Evolutionary conservation across 2,888 invertebrate species (phyloP).

Genomic region (Lithosia quadra): DNA sequence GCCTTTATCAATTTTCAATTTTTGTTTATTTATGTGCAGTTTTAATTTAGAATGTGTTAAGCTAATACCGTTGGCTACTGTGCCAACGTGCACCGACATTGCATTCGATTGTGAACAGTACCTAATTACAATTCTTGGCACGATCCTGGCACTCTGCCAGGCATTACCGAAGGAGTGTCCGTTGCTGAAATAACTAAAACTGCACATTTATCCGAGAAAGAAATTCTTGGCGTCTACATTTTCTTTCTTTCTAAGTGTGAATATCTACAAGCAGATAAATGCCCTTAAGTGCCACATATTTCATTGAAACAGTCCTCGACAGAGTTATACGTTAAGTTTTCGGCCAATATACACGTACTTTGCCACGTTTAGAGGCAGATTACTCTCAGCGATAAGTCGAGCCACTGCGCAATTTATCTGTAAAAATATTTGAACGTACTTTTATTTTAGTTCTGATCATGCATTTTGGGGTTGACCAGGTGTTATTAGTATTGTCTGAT

Average conservation of each 20-base stretch:
- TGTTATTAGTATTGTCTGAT: too few species aligned
- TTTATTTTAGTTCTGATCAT: too few species aligned
- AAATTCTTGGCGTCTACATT: neutral
- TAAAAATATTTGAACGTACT: neutral
- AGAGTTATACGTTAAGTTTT: neutral
- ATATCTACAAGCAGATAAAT: constrained; percentile 2
- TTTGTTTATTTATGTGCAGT: too few species aligned
- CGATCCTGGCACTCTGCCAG: neutral
- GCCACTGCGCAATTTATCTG: neutral
- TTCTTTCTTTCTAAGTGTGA: neutral
- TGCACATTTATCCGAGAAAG: neutral
- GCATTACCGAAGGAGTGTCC: neutral
- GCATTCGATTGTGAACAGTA: neutral
- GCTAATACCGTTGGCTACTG: neutral
- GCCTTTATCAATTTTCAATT: too few species aligned
- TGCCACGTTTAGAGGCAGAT: neutral
- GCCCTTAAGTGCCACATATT: constrained; percentile 1
- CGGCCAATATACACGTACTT: neutral
- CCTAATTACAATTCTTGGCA: constrained; percentile 8
- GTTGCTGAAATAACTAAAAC: constrained; percentile 7
- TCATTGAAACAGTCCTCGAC: neutral
- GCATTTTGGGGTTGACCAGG: too few species aligned
- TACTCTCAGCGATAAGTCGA: neutral
- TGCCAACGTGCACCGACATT: neutral
- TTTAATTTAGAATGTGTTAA: neutral